These are phyloP conservation scores for Psittacula echo DNA, from an alignment of 2,797 vertebrate genomes.

Conservation along the genomic window DNA sequence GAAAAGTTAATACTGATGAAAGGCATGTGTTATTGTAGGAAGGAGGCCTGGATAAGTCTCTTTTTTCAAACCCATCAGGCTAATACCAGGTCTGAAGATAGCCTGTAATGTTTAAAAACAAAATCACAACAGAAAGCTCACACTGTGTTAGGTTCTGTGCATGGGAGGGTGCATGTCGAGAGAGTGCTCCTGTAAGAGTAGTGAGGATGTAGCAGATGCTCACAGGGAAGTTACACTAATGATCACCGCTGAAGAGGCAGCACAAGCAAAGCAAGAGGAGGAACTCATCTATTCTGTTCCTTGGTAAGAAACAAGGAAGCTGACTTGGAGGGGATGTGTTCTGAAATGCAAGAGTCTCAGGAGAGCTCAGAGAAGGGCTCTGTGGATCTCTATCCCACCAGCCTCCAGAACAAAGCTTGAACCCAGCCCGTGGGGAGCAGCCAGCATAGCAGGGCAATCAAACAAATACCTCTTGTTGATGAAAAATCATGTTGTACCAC, in stretches of 20 bases:
- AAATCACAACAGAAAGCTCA: background rate
- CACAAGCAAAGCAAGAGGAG: background rate
- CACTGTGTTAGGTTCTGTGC: background rate
- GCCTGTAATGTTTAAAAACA: background rate
- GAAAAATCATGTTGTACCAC: background rate
- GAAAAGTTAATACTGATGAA: background rate
- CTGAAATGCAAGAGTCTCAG: background rate
- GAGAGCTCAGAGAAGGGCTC: background rate
- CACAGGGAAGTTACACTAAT: background rate
- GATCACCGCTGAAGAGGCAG: background rate
- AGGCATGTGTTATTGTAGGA: background rate
- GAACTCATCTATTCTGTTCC: background rate
- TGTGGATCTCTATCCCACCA: background rate
- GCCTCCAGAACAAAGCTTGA: background rate
- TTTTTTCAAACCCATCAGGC: background rate
- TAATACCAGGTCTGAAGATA: background rate
- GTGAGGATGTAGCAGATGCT: background rate
- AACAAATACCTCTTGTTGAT: fast-evolving
- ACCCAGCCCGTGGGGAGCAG: background rate
- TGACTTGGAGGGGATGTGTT: too few species aligned
- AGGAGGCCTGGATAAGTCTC: background rate
- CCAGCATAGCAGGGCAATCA: background rate
- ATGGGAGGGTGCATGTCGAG: background rate
- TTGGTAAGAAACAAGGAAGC: background rate
- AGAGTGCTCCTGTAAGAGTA: background rate